Base-by-base conservation (phyloP, 2,113 vertebrate species). In the Rynchops niger region DNA sequence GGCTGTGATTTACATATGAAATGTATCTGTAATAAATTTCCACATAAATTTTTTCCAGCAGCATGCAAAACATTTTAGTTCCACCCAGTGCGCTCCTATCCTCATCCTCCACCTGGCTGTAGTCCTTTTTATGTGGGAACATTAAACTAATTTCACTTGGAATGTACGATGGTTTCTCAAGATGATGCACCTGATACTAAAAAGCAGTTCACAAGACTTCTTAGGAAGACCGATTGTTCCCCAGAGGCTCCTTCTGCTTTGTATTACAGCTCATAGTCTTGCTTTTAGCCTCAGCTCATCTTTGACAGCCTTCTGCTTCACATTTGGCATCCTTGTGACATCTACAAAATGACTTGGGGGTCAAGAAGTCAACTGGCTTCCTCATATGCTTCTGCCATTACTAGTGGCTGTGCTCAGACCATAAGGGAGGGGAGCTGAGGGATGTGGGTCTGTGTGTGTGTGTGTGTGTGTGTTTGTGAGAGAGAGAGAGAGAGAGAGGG, bases 101-200 rank as follows among this genome's bases (percentile, higher is more conserved):
- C 98, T 98, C 98, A 95, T 97, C 97, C 92, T 98, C 98, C 99
- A 99, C 99, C 99, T 99, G 99, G 99, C 97, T 97, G 86, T 67
- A 89, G 84, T 97, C 97, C 97, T 96, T 98, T 98, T 98, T 98
- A 99, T 99, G 98, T 99, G 98, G 98, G 99, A 99, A 99, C 98
- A 99, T 99, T 98, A 99, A 98, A 98, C 98, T 99, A 98, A 99
- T 99, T 99, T 99, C 97, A 97, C 95, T 98, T 96, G 99, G 99
- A 99, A 99, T 99, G 99, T 99, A 98, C 98, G 97, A 99, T 99
- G 98, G 98, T 95, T 99, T 99, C 99, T 99, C 99, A 99, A 99
- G 99, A 99, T 99, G 99, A 99, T 99, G 98, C 99, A 99, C 99
- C 99, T 99, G 99, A 99, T 99, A 99, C 99, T 99, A 98, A 99